phyloP scores from a whole-genome alignment of 2,888 invertebrate genomes.

The Camptogramma bilineatum region DNA sequence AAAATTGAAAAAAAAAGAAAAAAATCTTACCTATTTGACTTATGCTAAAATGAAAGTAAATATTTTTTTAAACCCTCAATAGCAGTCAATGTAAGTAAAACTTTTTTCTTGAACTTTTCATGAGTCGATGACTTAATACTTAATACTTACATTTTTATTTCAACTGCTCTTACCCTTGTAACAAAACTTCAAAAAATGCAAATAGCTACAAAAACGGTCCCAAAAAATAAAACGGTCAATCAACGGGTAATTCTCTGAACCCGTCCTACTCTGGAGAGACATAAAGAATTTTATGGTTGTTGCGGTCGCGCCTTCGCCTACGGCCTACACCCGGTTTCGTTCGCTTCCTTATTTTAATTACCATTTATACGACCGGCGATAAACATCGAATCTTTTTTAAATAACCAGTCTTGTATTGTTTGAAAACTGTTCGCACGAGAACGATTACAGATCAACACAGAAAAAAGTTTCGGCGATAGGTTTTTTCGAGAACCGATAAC shows the following conservation, averaged over 20 bases:
- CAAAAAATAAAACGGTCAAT: not conserved
- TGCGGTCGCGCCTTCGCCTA: slow-evolving; percentile 67
- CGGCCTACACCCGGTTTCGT: slow-evolving; percentile 69
- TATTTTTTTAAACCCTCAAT: no score
- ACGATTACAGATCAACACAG: slow-evolving; percentile 25
- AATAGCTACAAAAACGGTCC: no score
- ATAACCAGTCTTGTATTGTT: slow-evolving; percentile 61
- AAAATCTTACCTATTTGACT: no score
- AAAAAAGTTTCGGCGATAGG: not conserved
- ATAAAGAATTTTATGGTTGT: slow-evolving; percentile 75
- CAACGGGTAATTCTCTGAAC: slow-evolving; percentile 48
- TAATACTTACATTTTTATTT: no score
- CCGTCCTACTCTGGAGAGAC: slow-evolving; percentile 57
- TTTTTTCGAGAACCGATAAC: not conserved
- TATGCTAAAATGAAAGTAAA: no score
- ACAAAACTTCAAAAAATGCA: no score
- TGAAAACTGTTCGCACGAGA: slow-evolving; percentile 57
- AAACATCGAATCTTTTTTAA: slow-evolving; percentile 62
- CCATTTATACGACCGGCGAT: slow-evolving; percentile 68
- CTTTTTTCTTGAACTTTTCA: no score
- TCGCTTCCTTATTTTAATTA: slow-evolving; percentile 79
- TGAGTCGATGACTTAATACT: no score
- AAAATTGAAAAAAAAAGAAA: no score
- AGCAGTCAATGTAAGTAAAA: no score
- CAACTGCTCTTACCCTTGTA: no score